A percentile compares a stretch with the other conserved stretches of the same genome.
Conservation (phyloP, 2,888 invertebrate species). For the Caenorhabditis sulstoni region DNA sequence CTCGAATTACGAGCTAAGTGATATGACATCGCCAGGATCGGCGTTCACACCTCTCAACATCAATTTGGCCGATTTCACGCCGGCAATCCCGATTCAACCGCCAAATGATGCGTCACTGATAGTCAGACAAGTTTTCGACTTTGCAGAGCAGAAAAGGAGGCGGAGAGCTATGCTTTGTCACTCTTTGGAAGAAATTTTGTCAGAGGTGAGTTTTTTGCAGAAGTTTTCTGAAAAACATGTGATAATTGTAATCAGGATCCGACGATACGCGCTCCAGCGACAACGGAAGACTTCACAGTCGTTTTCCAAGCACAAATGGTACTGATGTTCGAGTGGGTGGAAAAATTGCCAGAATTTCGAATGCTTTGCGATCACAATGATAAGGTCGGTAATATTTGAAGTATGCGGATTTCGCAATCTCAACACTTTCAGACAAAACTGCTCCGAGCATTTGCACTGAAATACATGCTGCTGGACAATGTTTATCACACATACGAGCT, state of each 20-base stretch:
- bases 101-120: constrained; percentile 59
- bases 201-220: constrained; percentile 50
- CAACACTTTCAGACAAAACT: constrained; percentile 67
- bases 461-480: constrained; percentile 77
- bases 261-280: constrained; percentile 51
- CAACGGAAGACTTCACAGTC: constrained; percentile 68
- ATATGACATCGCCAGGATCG: constrained; percentile 57
- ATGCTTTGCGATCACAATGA: constrained; percentile 70
- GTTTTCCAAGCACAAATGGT: constrained; percentile 73
- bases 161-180: constrained; percentile 75
- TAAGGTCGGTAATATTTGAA: constrained; percentile 62
- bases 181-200: constrained; percentile 75
- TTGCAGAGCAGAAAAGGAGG: constrained; percentile 73
- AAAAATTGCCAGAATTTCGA: constrained; percentile 75
- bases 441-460: constrained; percentile 73
- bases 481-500: constrained; percentile 76
- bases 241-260: no score
- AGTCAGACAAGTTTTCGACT: constrained; percentile 57
- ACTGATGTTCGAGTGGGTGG: constrained; percentile 79
- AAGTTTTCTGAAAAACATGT: background rate
- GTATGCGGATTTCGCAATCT: background rate
- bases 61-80: constrained; percentile 59
- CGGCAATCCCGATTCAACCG: constrained; percentile 66
- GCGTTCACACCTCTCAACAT: constrained; percentile 56
- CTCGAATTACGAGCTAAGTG: constrained; percentile 39